A percentile compares a stretch with the other conserved stretches of the same genome.
These are phyloP conservation scores for Clistopyga incitator DNA, from an alignment of 2,888 invertebrate genomes.

Conservation along the genomic window DNA sequence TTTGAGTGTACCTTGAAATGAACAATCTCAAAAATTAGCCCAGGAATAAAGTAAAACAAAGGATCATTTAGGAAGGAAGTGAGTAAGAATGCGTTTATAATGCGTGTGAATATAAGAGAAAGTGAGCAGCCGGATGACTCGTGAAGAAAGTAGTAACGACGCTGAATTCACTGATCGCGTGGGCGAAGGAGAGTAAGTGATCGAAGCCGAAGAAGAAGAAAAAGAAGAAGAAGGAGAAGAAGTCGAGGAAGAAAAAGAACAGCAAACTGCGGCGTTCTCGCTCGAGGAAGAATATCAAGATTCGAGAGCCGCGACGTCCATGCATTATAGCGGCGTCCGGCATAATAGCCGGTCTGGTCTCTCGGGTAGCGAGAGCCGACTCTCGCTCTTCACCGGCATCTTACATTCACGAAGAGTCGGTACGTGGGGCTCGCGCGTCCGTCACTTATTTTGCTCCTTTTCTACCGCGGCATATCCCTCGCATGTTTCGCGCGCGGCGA, in stretches of 20 bases:
- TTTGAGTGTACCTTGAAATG: too few species aligned
- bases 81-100: neutral
- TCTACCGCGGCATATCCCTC: slow-evolving; percentile 41
- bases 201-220: neutral
- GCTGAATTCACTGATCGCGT: slow-evolving; percentile 15
- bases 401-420: slow-evolving; percentile 60
- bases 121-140: slow-evolving; percentile 19
- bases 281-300: slow-evolving; percentile 39
- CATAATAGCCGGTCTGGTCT: slow-evolving; percentile 50
- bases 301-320: slow-evolving; percentile 23
- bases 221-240: neutral
- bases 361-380: slow-evolving; percentile 24
- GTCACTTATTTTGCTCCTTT: slow-evolving; percentile 40
- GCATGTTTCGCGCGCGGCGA: slow-evolving; percentile 46
- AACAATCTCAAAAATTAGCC: too few species aligned
- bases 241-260: neutral
- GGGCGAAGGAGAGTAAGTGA: slow-evolving; percentile 10
- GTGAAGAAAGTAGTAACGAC: slow-evolving; percentile 10
- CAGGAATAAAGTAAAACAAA: too few species aligned
- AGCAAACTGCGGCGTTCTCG: slow-evolving; percentile 22
- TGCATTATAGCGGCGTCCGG: slow-evolving; percentile 59
- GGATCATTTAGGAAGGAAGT: too few species aligned
- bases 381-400: slow-evolving; percentile 52
- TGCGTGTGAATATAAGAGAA: slow-evolving; percentile 25
- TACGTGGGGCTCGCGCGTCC: slow-evolving; percentile 46